Evolutionary conservation across 2,888 invertebrate genomes (phyloP).

Genomic region (Chydorus sphaericus): DNA sequence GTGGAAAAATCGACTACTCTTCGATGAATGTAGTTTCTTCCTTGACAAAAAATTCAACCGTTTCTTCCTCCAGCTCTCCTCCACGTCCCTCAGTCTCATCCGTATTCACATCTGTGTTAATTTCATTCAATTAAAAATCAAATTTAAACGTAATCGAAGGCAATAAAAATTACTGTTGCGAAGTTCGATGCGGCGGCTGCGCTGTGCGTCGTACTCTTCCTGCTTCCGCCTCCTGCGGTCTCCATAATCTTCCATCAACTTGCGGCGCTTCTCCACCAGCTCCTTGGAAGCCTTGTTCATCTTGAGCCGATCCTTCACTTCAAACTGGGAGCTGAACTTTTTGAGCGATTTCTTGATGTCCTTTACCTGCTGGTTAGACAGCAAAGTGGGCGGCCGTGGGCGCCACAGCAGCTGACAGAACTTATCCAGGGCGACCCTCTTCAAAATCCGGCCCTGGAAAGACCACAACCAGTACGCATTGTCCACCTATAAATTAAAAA

Average conservation of each 20-base stretch:
- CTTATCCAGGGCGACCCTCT: constrained; percentile 72
- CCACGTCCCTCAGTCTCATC: constrained; percentile 75
- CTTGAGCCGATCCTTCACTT: constrained; percentile 87
- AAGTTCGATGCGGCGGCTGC: constrained; percentile 64
- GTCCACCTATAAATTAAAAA: no score
- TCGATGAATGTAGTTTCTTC: constrained; percentile 51
- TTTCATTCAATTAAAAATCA: no score
- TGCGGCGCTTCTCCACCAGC: constrained; percentile 77
- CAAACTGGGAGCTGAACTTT: constrained; percentile 90
- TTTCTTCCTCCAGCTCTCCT: constrained; percentile 80
- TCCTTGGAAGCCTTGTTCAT: constrained; percentile 85
- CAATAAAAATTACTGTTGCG: constrained; percentile 61
- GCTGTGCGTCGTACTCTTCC: constrained; percentile 59
- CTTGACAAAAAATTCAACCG: constrained; percentile 94
- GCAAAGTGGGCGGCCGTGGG: constrained; percentile 74
- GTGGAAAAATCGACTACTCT: constrained; percentile 11
- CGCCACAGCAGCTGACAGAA: constrained; percentile 94
- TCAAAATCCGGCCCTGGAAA: constrained; percentile 71
- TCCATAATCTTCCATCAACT: constrained; percentile 70
- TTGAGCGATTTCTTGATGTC: constrained; percentile 95
- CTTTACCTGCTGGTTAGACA: constrained; percentile 71
- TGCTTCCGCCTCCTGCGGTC: constrained; percentile 61
- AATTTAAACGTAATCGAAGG: no score
- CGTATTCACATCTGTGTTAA: constrained; percentile 70
- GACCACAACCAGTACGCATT: constrained; percentile 93